Evolutionary conservation across 2,797 vertebrate genomes (phyloP), one percentile per base, ranked within the genome.

Genomic region (Acanthopagrus latus): DNA sequence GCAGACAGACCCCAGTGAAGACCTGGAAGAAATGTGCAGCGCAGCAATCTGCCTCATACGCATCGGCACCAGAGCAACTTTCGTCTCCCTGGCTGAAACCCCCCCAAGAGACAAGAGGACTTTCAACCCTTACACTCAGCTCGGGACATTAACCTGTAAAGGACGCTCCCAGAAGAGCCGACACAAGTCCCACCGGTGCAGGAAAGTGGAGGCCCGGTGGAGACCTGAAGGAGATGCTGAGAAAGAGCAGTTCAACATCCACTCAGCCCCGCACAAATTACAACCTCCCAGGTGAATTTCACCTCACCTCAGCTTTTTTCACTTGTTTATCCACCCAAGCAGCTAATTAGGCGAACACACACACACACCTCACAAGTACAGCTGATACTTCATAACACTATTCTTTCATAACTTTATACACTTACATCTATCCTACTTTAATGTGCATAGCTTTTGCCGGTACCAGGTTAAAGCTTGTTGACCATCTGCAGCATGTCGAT

Each of bases 111-210:
- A 58, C 21, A 7, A 25, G 14, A 12, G 33, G 47, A 1, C 57
- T 60, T n/a, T 73, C 38, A 50, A 52, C 27, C 62, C 10, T 14
- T 20, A 17, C 44, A 29, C 52, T 12, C 41, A 71, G 43, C 58
- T 77, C 12, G 21, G 58, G 62, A 74, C 62, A 52, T 56, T 0
- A 76, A 68, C 64, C 64, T 29, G 67, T 60, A 63, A 72, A 57
- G 68, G 1, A 11, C 56, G n/a, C n/a, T 67, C 62, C 64, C 67
- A 57, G 17, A 55, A 27, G 71, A 67, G 41, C 29, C 0, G 11
- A 2, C 18, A 0, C 44, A 18, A 50, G 67, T 68, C 51, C 58
- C 71, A 57, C 29, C 71, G 63, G 51, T 64, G 59, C 17, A 70
- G 58, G 38, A 8, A 10, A 21, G n/a, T 76, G 50, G 14, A 41